Evolutionary conservation across 2,888 invertebrate genomes (phyloP).

Genomic region (Ormyrus pomaceus): DNA sequence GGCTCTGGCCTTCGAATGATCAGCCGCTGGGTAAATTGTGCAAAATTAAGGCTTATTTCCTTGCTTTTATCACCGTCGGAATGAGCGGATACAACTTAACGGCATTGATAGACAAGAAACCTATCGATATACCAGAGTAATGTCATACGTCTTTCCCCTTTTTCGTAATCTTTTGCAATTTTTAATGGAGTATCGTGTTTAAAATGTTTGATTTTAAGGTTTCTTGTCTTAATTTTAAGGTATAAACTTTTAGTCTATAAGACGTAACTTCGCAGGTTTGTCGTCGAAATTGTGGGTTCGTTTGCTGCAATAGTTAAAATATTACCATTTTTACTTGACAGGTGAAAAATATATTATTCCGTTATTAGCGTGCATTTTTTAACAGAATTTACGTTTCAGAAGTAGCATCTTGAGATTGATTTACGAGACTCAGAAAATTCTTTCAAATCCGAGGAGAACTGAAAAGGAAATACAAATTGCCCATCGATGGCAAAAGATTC

Average conservation of each 20-base stretch:
- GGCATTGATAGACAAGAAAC: neutral
- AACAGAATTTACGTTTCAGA: too few species aligned
- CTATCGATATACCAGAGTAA: neutral
- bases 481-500: neutral
- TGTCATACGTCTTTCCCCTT: neutral
- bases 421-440: neutral
- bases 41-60: neutral
- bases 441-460: neutral
- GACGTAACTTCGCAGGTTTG: neutral
- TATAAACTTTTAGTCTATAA: neutral
- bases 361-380: too few species aligned
- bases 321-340: neutral
- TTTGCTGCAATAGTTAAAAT: neutral
- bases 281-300: neutral
- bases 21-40: neutral
- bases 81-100: neutral
- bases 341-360: neutral
- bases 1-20: conserved; percentile 13
- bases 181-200: neutral
- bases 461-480: neutral
- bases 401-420: neutral
- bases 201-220: neutral
- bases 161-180: neutral
- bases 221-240: too few species aligned
- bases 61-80: neutral